Evolutionary conservation across 53 echinoderm and acorn worm genomes (phyloP), one percentile per base, ranked within the genome.

Genomic region (Astropecten irregularis): DNA sequence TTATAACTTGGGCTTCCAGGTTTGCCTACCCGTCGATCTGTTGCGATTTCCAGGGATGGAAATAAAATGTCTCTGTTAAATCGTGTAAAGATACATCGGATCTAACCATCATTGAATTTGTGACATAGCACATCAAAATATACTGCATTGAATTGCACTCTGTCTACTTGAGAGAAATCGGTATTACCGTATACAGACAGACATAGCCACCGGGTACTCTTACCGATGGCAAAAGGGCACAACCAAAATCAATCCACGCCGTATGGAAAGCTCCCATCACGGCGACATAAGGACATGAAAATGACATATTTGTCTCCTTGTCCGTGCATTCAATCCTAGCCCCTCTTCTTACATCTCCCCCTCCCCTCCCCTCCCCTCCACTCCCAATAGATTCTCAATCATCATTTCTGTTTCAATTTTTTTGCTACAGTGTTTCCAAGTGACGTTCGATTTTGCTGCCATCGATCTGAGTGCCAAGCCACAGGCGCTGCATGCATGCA

Each of bases 401-500:
- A 2, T 31, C 11, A 28, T 16, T 10, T 16, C 6, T 60, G 10
- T 31, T 9, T 11, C 25, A 23, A 10, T 11, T 58, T 28, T 8
- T 54, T 38, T 23, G 57, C 35, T 25, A 76, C 58, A 32, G 50
- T 20, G 71, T 57, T 37, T 54, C 73, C 73, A 55, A 76, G 76
- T 58, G 76, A 76, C 39, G 76, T 76, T 73, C 76, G 76, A 76
- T 76, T 76, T 73, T 76, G 38, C 37, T 16, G 58, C 26, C 28
- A 76, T 57, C 76, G 76, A 76, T 49, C 38, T 57, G 76, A 76
- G n/a, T n/a, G n/a, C n/a, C n/a, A n/a, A n/a, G n/a, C n/a, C n/a
- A n/a, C n/a, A n/a, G n/a, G n/a, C n/a, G n/a, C n/a, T n/a, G n/a
- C n/a, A n/a, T n/a, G n/a, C n/a, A n/a, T n/a, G n/a, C n/a, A n/a